Evolutionary conservation across 2,113 vertebrate genomes (phyloP).

Genomic region (Solea senegalensis): DNA sequence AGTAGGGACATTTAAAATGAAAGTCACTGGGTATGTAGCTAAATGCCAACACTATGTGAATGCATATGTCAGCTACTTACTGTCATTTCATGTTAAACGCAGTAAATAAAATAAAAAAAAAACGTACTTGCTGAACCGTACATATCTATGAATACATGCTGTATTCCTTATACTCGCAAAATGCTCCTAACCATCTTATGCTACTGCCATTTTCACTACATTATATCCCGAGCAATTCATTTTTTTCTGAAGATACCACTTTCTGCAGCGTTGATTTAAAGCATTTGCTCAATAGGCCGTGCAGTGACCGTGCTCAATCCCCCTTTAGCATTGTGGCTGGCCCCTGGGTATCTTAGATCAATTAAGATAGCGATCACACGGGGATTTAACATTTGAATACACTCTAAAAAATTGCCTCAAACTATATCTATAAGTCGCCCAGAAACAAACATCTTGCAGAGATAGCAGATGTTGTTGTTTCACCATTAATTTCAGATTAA

Average conservation of each 20-base stretch:
- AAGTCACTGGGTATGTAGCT: background rate
- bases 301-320: background rate
- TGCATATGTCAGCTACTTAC: background rate
- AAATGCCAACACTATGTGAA: background rate
- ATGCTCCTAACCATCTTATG: background rate
- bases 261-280: background rate
- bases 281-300: conserved; percentile 1
- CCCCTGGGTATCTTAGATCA: conserved; percentile 13
- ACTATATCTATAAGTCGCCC: background rate
- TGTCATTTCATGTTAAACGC: background rate
- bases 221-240: too few relatives aligned
- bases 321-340: conserved; percentile 9
- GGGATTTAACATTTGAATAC: background rate
- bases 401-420: background rate
- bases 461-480: too few relatives aligned
- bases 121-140: background rate
- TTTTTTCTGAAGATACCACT: too few relatives aligned
- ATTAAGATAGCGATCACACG: conserved; percentile 5
- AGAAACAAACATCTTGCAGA: too few relatives aligned
- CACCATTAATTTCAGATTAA: too few relatives aligned
- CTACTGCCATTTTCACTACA: background rate
- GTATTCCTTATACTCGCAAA: background rate
- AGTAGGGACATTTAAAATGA: background rate
- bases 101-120: too few relatives aligned
- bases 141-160: background rate